Evolutionary conservation across 1,140 invertebrate genomes (phyloP), one percentile per base, ranked within the genome.

Genomic region (Penaeus vannamei): DNA sequence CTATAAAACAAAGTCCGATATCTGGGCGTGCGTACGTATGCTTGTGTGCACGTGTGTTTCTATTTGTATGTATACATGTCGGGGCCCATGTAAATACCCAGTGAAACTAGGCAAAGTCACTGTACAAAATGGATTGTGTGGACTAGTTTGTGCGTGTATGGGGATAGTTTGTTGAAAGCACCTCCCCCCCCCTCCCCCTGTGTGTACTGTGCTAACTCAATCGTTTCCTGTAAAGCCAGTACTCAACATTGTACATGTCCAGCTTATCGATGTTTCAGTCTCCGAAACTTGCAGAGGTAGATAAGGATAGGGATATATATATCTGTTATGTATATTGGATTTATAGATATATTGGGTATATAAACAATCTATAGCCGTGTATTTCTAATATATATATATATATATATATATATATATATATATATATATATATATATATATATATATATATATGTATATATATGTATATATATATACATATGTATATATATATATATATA

Each of bases 331-430:
- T 42, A 42, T 7, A 4, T 4, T 42, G 36, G 36, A 7, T n/a
- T n/a, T n/a, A n/a, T n/a, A n/a, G n/a, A n/a, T n/a, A n/a, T n/a
- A n/a, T n/a, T n/a, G n/a, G n/a, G n/a, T 64, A 64, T 64, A 64
- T n/a, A 64, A 64, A 64, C n/a, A 64, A 64, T 64, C 62, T 14
- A 69, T 14, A 69, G 3, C 3, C 64, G 64, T 69, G 29, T 69
- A 69, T 69, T 80, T 93, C 93, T 69, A 69, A 69, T 69, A 69
- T 29, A 69, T 69, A 69, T 29, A 69, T 69, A 69, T 23, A 69
- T 69, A 69, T 29, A 69, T 69, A 69, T 29, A 69, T 69, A 29
- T 69, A 69, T 69, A 69, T 29, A 69, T 69, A 69, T 29, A 69
- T 69, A 69, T 29, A 69, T 69, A 69, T 29, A 69, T 69, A 69